Base-by-base conservation (phyloP, 2,113 vertebrate species). In the Manacus vitellinus region DNA sequence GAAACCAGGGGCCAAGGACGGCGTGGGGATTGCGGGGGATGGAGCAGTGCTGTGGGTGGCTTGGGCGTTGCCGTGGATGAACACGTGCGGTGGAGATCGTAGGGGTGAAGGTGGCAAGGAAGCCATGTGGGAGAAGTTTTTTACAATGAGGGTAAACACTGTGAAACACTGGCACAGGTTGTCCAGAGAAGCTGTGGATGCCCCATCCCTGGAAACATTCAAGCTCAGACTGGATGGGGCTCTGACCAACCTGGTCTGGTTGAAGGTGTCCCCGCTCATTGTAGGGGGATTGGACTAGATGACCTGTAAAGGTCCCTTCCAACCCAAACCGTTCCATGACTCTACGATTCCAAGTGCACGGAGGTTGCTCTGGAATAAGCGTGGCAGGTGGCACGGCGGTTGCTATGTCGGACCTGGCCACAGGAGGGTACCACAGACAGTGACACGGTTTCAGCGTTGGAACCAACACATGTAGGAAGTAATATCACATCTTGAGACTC, bases 381-480 rank as follows among this genome's bases (percentile, higher is more conserved):
- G 12, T 4, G 8, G 46, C 76, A 68, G 89, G 88, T 39, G 92
- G 17, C 27, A 11, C 1, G 2, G 72, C 27, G 10, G 6, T 3
- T 95, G 96, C 94, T 77, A 74, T 97, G 95, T 85, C 88, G 13
- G 95, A 18, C 59, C 63, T 74, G 91, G 89, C 95, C 96, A 88
- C 95, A 86, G 88, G 95, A 43, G 94, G 96, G 96, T 95, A 90
- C 94, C 94, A 68, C 94, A 95, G 92, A 13, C 96, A 21, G 92
- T 4, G 74, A 85, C 87, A 54, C 75, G 14, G 35, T 9, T 25
- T 7, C 59, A 1, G 33, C 14, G 0, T 4, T 2, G 46, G 13
- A 4, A 9, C 28, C 8, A 2, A 3, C 35, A 1, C 43, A 0
- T 3, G 19, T 14, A 23, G n/a, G 3, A 5, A 3, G 43, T 1